These are phyloP conservation scores for Phrynosoma platyrhinos DNA, from an alignment of 2,113 vertebrate species.

Conservation along the genomic window DNA sequence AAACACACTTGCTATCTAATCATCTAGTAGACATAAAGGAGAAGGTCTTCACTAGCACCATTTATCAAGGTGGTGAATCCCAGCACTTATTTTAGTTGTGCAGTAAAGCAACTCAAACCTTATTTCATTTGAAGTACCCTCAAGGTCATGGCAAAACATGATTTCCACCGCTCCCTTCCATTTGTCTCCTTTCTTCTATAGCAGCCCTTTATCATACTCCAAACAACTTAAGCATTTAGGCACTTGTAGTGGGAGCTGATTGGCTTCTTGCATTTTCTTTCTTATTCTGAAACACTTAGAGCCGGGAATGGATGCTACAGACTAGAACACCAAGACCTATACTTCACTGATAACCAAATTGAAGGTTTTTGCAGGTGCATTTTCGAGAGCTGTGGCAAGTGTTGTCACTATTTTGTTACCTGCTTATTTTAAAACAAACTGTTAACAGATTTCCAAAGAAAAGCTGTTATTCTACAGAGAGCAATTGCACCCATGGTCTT, in stretches of 20 bases:
- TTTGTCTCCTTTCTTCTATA: neutral
- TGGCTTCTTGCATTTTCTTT: neutral
- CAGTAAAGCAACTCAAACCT: conserved; percentile 15
- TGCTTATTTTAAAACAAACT: too few relatives aligned
- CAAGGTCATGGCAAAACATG: conserved; percentile 21
- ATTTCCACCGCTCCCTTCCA: neutral
- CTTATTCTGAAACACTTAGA: too few relatives aligned
- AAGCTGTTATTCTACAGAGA: too few relatives aligned
- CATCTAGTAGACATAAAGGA: conserved; percentile 38
- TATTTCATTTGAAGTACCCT: conserved; percentile 40
- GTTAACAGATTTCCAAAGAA: too few relatives aligned
- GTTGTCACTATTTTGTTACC: too few relatives aligned
- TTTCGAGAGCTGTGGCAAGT: neutral
- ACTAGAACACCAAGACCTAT: conserved; percentile 8
- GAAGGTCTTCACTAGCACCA: neutral
- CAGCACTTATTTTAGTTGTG: conserved; percentile 27
- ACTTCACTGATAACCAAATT: conserved; percentile 27
- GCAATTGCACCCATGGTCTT: too few relatives aligned
- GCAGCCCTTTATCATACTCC: neutral
- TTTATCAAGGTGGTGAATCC: conserved; percentile 50
- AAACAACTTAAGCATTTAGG: neutral
- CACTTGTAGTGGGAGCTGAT: neutral
- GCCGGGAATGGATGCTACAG: too few relatives aligned
- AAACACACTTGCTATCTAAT: conserved; percentile 21
- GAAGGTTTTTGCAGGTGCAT: neutral